These are phyloP conservation scores for Phylloscopus trochiloides DNA, from an alignment of 2,113 vertebrate genomes.

Conservation along the genomic window DNA sequence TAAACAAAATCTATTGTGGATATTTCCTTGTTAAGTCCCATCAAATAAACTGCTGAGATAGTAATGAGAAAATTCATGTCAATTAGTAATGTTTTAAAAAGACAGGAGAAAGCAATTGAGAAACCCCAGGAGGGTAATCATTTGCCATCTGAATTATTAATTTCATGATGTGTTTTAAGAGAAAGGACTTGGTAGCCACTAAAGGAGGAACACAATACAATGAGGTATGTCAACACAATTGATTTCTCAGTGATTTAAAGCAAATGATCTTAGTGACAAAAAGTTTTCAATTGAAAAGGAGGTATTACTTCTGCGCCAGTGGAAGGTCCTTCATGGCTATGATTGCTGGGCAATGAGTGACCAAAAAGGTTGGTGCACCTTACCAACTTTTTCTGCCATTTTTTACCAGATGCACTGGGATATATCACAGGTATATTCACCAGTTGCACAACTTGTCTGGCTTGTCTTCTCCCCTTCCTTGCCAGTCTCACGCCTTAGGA, in stretches of 20 bases:
- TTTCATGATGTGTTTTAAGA: not conserved
- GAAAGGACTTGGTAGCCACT: not conserved
- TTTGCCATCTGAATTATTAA: constrained; percentile 16
- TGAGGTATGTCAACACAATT: not conserved
- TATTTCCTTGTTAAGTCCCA: not conserved
- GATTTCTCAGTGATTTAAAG: constrained; percentile 5
- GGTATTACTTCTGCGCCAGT: not conserved
- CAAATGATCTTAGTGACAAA: not conserved
- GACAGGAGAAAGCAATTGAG: not conserved
- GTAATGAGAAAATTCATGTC: not conserved
- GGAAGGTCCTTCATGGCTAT: not conserved
- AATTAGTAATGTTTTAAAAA: constrained; percentile 38
- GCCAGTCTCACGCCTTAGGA: not conserved
- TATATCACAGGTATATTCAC: not conserved
- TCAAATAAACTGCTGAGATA: constrained; percentile 2
- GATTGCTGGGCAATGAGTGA: not conserved
- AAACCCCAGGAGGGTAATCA: constrained; percentile 6
- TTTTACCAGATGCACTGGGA: not conserved
- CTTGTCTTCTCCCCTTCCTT: not conserved
- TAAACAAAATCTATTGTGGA: not conserved
- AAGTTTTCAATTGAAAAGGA: not conserved
- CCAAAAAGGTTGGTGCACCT: not conserved
- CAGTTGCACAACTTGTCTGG: not conserved
- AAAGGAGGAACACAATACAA: not conserved
- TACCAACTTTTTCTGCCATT: not conserved